Conservation (phyloP, 2,113 vertebrate genomes). For the Ammodramus savannarum region DNA sequence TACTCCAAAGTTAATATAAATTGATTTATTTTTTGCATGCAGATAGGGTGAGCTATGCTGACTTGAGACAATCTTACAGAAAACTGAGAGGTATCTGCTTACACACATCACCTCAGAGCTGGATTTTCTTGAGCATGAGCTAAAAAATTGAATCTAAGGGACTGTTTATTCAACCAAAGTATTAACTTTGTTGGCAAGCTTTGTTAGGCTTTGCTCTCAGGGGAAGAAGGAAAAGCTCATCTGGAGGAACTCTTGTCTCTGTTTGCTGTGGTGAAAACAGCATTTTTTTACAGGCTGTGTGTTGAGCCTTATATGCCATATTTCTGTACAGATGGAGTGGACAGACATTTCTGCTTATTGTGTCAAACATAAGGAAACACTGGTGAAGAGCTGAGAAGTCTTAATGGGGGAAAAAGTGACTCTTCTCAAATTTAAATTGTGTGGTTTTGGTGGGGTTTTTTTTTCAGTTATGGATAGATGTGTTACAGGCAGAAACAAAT, state of each 20-base stretch:
- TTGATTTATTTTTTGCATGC: neutral
- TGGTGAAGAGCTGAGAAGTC: neutral
- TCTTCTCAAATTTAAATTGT: neutral
- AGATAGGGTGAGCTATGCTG: neutral
- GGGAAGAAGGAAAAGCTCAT: neutral
- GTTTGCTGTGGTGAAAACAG: neutral
- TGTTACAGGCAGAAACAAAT: neutral
- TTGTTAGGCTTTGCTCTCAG: neutral
- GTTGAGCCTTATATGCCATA: neutral
- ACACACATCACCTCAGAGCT: neutral
- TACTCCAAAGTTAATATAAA: neutral
- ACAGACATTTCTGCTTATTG: neutral
- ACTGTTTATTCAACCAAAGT: neutral
- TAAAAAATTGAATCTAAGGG: neutral
- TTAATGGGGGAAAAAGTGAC: neutral
- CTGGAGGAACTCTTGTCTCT: neutral
- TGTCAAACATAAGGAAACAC: neutral
- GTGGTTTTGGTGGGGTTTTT: neutral
- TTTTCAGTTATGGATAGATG: neutral
- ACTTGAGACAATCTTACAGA: neutral
- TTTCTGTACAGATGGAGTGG: neutral
- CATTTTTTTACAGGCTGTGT: neutral
- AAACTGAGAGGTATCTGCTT: neutral
- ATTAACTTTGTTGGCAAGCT: conserved; percentile 11
- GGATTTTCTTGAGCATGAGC: neutral